Conservation (phyloP, 1,140 invertebrate species). For the Sycobia sp. region DNA sequence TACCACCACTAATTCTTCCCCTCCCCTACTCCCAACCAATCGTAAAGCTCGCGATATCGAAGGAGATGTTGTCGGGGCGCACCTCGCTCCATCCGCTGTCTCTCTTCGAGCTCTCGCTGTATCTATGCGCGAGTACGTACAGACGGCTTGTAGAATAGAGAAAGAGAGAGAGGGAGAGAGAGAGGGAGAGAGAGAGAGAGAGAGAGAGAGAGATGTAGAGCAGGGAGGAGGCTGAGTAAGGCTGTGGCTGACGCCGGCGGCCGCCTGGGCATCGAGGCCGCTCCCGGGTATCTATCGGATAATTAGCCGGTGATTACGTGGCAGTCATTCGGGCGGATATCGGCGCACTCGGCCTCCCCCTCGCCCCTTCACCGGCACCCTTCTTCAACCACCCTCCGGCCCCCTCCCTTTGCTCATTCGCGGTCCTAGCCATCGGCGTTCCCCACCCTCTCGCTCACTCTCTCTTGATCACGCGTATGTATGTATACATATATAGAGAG, state of each 20-base stretch:
- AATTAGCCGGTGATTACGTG: constrained; percentile 62
- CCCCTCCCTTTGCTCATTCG: no score
- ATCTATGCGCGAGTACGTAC: background rate
- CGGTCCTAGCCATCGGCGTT: constrained; percentile 1
- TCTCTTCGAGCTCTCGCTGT: background rate
- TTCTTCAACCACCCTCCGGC: no score
- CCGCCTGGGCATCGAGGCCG: constrained; percentile 37
- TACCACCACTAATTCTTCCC: no score
- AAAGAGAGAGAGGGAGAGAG: background rate
- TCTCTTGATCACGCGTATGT: constrained; percentile 11
- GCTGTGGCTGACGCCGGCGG: constrained; percentile 41
- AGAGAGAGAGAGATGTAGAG: background rate
- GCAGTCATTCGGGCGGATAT: constrained; percentile 57
- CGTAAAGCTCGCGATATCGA: background rate
- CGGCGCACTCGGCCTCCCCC: constrained; percentile 47
- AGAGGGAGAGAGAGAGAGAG: no score
- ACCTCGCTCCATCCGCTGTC: no score
- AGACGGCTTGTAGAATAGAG: no score
- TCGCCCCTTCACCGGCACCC: no score
- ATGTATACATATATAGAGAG: no score
- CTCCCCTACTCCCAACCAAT: no score
- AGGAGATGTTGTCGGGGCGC: no score
- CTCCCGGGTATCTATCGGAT: constrained; percentile 59
- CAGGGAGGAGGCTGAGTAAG: constrained; percentile 28
- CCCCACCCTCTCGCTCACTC: background rate